Evolutionary conservation across 2,888 invertebrate species (phyloP).

Genomic region (Homarus gammarus): DNA sequence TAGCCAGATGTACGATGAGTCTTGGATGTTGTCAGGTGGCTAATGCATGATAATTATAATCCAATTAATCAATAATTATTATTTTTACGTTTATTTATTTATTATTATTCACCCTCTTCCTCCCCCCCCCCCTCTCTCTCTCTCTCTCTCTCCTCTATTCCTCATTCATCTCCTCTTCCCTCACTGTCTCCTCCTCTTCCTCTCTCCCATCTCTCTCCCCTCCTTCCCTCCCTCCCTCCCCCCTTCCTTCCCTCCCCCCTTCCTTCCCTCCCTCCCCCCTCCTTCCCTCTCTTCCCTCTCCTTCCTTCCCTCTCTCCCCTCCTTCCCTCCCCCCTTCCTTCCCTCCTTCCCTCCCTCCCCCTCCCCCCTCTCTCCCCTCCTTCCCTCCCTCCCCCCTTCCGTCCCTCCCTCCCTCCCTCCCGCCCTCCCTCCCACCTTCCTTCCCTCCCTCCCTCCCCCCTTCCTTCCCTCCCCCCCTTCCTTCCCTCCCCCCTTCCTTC

Average conservation of each 20-base stretch:
- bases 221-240: no score
- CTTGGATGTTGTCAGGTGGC: no score
- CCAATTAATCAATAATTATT: no score
- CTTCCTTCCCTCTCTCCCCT: neutral
- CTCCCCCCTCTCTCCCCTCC: neutral
- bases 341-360: neutral
- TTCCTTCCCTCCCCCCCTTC: neutral
- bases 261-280: no score
- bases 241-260: no score
- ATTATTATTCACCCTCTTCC: no score
- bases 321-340: neutral
- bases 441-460: neutral
- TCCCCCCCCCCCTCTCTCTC: no score
- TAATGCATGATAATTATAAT: no score
- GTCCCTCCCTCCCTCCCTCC: neutral
- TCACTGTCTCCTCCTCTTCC: neutral
- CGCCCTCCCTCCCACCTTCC: neutral
- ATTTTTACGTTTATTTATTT: no score
- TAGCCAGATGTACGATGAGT: no score
- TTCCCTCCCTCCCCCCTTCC: neutral
- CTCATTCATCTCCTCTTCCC: neutral
- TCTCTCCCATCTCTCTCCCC: neutral
- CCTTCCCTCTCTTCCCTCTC: no score
- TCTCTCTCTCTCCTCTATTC: neutral
- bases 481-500: neutral